Evolutionary conservation across 2,888 invertebrate species (phyloP), one percentile per base, ranked within the genome.

Genomic region (Eupithecia dodoneata): DNA sequence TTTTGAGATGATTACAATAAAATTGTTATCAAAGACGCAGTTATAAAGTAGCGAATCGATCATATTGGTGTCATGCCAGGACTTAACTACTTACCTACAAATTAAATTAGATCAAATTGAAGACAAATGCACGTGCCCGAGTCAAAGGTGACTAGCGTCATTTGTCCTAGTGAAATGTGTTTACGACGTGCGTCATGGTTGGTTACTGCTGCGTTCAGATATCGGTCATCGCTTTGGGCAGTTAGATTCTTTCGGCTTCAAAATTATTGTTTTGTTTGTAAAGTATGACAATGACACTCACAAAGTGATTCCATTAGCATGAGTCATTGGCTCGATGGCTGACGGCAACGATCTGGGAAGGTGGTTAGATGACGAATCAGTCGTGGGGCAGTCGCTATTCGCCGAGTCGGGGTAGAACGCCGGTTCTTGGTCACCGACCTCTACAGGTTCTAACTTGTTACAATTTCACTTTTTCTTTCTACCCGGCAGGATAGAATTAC

Each of bases 361-460:
- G 88, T 90, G 88, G 88, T 87, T 84, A 86, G 86, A 89, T 91
- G 92, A 93, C 90, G 91, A 93, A 91, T 93, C 91, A 91, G 88
- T 84, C 86, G 89, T 87, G 88, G 87, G 88, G 89, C 89, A 87
- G 88, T 90, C 88, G 90, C 90, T 90, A 88, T 89, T 85, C 86
- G 86, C 82, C 81, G 84, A 83, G 84, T 83, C 83, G 85, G 83
- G 81, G 81, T 79, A 80, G 80, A 78, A 79, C 81, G 80, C 76
- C 80, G 76, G 76, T 81, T 81, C 87, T 88, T 93, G 94, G 94
- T 94, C 94, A 92, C 88, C 91, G 94, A 94, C 94, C 94, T 87
- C 91, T 87, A 89, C 94, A 92, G 93, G 94, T 94, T 93, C 90
- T 87, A 88, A 93, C 94, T 91, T 93, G 94, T 90, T 93, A 91